Percentiles rank a stretch among this genome's conserved stretches.
Evolutionary conservation across 1,140 invertebrate species (phyloP).

Genomic region (Tribolium madens): DNA sequence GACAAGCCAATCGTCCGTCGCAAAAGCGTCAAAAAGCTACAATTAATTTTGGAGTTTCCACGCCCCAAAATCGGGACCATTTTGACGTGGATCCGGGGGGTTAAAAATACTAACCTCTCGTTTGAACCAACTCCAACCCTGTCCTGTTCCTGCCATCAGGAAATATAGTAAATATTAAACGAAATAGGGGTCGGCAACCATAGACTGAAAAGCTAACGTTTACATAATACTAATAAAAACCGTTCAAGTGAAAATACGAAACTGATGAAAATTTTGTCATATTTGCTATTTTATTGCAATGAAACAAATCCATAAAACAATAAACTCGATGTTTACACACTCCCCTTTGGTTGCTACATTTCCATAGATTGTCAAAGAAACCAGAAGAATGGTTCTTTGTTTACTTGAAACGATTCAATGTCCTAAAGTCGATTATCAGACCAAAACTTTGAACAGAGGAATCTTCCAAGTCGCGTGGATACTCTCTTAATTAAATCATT

Average conservation of each 20-base stretch:
- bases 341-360: neutral
- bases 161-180: conserved; percentile 51
- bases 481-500: conserved; percentile 26
- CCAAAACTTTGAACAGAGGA: neutral
- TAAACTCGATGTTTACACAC: neutral
- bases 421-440: conserved; percentile 3
- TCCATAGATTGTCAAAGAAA: neutral
- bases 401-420: conserved; percentile 1
- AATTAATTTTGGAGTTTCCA: neutral
- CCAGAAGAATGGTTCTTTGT: neutral
- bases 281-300: conserved; percentile 30
- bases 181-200: conserved; percentile 47
- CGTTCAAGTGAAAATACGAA: conserved; percentile 40
- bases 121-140: conserved; percentile 16
- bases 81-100: neutral
- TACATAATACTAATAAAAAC: conserved; percentile 47
- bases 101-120: neutral
- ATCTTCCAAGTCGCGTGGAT: conserved; percentile 1
- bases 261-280: conserved; percentile 41
- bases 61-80: neutral
- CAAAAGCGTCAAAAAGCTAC: neutral
- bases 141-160: conserved; percentile 39
- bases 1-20: neutral
- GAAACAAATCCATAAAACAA: conserved; percentile 8
- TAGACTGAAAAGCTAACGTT: conserved; percentile 44